These are phyloP conservation scores for Drosophila eugracilis DNA, from an alignment of 1,140 invertebrate species.

Conservation along the genomic window DNA sequence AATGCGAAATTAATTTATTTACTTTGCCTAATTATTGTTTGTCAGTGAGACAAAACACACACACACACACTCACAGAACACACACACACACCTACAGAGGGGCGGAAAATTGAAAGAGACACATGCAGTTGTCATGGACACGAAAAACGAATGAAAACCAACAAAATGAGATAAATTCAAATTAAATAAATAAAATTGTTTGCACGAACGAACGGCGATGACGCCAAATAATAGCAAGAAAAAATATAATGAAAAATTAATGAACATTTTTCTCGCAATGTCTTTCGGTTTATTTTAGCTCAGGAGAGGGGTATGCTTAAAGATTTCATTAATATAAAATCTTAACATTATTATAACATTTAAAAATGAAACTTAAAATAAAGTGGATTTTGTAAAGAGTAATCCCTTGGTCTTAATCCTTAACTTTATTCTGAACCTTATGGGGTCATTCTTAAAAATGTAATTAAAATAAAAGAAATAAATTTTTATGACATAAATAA, in stretches of 20 bases:
- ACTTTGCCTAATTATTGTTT: slow-evolving; percentile 65
- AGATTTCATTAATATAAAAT: background rate
- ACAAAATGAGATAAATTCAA: slow-evolving; percentile 44
- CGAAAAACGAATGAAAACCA: slow-evolving; percentile 7
- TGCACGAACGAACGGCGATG: slow-evolving; percentile 8
- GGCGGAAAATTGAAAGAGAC: slow-evolving; percentile 32
- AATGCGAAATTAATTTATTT: slow-evolving; percentile 79
- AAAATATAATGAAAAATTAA: slow-evolving; percentile 34
- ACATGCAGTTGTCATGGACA: slow-evolving; percentile 58
- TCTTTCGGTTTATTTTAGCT: slow-evolving; percentile 10
- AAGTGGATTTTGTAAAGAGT: slow-evolving; percentile 1
- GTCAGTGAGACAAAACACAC: slow-evolving; percentile 2
- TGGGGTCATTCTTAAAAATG: too few relatives aligned
- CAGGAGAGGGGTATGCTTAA: background rate
- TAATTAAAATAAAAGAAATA: too few relatives aligned
- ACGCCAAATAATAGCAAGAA: slow-evolving; percentile 36
- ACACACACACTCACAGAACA: background rate
- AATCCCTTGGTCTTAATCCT: background rate
- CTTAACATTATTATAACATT: background rate
- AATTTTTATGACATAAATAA: too few relatives aligned
- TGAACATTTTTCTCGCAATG: slow-evolving; percentile 25
- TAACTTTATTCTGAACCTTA: too few relatives aligned
- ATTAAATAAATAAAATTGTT: slow-evolving; percentile 58
- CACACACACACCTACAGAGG: background rate
- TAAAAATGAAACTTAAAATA: background rate